phyloP scores from a whole-genome alignment of 1,140 invertebrate species.

The Lordiphosa stackelbergi region DNA sequence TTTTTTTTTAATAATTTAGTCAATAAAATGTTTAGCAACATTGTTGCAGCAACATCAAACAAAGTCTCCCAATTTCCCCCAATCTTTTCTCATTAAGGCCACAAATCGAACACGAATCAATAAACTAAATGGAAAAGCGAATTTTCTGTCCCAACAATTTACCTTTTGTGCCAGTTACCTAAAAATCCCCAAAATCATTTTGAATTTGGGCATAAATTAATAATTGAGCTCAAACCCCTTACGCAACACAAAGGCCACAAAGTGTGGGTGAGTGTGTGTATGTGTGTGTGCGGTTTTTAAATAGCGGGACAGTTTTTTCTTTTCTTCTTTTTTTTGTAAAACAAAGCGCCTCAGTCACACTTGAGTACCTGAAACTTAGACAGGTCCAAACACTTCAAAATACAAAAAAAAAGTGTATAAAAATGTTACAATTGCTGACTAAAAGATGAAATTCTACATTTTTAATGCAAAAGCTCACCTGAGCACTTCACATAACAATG shows the following conservation, averaged over 20 bases:
- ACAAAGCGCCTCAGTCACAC: constrained; percentile 31
- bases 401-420: constrained; percentile 12
- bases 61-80: too few species aligned
- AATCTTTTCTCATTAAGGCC: too few species aligned
- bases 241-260: constrained; percentile 3
- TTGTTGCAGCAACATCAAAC: too few species aligned
- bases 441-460: constrained; percentile 76
- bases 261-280: background rate
- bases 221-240: constrained; percentile 42
- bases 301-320: constrained; percentile 54
- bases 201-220: constrained; percentile 50
- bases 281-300: constrained; percentile 42
- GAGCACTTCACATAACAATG: constrained; percentile 65
- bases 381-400: constrained; percentile 62
- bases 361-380: constrained; percentile 57
- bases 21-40: too few species aligned
- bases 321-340: constrained; percentile 8
- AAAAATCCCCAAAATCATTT: constrained; percentile 6
- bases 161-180: too few species aligned
- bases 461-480: constrained; percentile 69
- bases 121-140: too few species aligned
- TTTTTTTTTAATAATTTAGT: too few species aligned
- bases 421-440: constrained; percentile 70
- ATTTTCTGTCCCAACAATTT: too few species aligned
- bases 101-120: too few species aligned